Percentiles rank a stretch among this genome's conserved stretches.
phyloP scores from a whole-genome alignment of 2,113 vertebrate genomes.

The Helogale parvula region DNA sequence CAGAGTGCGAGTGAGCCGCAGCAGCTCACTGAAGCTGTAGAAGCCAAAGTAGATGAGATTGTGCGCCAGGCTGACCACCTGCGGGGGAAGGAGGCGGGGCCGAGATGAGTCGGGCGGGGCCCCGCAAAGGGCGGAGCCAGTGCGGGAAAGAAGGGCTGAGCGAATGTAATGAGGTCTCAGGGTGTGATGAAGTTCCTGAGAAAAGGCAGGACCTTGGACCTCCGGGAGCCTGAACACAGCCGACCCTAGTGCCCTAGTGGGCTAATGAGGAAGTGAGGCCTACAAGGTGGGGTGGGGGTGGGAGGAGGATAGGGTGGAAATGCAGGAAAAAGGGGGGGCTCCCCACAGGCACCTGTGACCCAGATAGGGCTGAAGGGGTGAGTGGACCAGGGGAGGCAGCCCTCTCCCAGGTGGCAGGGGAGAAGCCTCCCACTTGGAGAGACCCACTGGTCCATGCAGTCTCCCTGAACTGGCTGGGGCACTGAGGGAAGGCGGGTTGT shows the following conservation, averaged over 20 bases:
- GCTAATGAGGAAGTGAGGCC: background rate
- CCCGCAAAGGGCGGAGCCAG: too few species aligned
- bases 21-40: conserved; percentile 98
- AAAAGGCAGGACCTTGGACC: too few species aligned
- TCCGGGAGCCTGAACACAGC: background rate
- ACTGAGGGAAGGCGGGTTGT: background rate
- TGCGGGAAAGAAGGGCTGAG: too few species aligned
- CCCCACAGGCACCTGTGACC: background rate
- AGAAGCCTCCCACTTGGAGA: background rate
- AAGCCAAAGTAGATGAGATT: conserved; percentile 99
- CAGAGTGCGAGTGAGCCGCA: conserved; percentile 95
- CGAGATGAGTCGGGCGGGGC: background rate
- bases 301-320: background rate
- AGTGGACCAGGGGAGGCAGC: too few species aligned
- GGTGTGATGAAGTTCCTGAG: too few species aligned
- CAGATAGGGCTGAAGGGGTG: background rate
- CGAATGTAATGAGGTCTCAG: too few species aligned
- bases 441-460: rapidly evolving
- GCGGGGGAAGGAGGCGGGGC: background rate
- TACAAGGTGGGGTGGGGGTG: background rate
- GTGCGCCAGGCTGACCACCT: conserved; percentile 97
- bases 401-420: background rate
- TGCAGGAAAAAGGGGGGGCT: background rate
- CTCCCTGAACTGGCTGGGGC: background rate
- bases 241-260: rapidly evolving